Base-by-base conservation (phyloP, 2,888 invertebrate genomes). In the Harpalus rubripes region DNA sequence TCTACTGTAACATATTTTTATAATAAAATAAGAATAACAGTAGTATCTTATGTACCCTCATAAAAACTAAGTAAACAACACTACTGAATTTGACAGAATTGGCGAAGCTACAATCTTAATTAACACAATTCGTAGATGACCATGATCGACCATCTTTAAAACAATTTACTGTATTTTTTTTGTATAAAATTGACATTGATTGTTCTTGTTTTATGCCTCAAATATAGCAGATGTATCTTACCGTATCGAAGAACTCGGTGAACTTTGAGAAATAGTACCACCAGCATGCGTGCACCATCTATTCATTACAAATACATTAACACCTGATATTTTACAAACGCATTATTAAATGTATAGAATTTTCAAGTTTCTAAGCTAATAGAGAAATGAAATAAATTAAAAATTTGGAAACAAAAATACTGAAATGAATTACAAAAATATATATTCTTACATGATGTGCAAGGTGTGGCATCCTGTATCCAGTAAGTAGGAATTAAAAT, bases 201-300 rank as follows among this genome's bases (percentile, higher is more conserved):
- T 32, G 6, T 32, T 32, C 32, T 32, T 5, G 32, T 5, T 4
- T 32, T 32, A 32, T 5, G 32, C 32, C 32, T 4, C 2, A 32
- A 32, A 32, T 32, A 5, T 32, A 22, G 1, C 22, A 22, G 22
- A 22, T 22, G 22, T 32, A 32, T 4, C 32, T 32, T 92, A 98
- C 98, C 92, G 98, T 98, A 92, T 98, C 98, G 92, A 98, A 94
- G 91, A 98, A 97, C 92, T 98, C 98, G 88, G 98, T 97, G 92
- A 98, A 98, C 92, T 98, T 98, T 83, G 98, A 98, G 91, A 98
- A 96, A 92, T 96, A 98, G 92, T 98, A 98, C 97, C 97, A 97
- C 98, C 98, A 98, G 91, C 97, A 96, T 59, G 96, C 96, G 91
- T 96, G 94, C 85, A 96, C 97, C 97, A 98, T 98, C 98, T 98